These are phyloP conservation scores for Zosterops japonicus DNA, from an alignment of 2,113 vertebrate genomes.

Conservation along the genomic window DNA sequence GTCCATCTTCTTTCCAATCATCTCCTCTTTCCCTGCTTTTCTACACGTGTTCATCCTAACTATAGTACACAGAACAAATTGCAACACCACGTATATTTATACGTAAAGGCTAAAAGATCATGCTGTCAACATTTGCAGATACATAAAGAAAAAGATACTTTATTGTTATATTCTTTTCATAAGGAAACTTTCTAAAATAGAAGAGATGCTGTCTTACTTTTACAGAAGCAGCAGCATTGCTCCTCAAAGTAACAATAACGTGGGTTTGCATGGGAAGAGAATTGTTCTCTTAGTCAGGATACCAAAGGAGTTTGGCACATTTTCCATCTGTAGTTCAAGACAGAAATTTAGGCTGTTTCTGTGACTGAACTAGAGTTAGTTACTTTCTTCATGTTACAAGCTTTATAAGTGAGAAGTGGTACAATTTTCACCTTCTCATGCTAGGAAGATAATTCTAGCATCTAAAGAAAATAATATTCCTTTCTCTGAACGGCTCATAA, in stretches of 20 bases:
- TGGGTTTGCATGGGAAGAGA: not conserved
- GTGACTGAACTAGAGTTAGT: not conserved
- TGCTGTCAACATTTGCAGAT: not conserved
- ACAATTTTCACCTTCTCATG: not conserved
- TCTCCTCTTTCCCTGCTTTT: not conserved
- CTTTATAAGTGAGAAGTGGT: not conserved
- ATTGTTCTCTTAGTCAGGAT: not conserved
- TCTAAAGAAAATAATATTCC: not conserved
- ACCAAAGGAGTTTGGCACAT: not conserved
- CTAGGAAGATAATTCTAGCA: not conserved
- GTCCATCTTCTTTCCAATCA: not conserved
- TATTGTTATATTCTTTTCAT: not conserved
- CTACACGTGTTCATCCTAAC: not conserved
- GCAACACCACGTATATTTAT: not conserved
- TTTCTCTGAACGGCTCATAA: not conserved
- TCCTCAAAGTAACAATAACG: not conserved
- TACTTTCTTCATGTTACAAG: not conserved
- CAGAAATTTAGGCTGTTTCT: not conserved
- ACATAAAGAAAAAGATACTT: not conserved
- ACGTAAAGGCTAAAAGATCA: not conserved
- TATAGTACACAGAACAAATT: not conserved
- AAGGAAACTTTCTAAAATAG: not conserved
- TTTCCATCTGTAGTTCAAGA: not conserved
- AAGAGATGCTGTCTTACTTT: not conserved
- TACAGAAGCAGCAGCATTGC: not conserved